Percentiles rank a stretch among this genome's conserved stretches.
These are phyloP conservation scores for Drosophila affinis DNA, from an alignment of 2,888 invertebrate genomes.

Conservation along the genomic window DNA sequence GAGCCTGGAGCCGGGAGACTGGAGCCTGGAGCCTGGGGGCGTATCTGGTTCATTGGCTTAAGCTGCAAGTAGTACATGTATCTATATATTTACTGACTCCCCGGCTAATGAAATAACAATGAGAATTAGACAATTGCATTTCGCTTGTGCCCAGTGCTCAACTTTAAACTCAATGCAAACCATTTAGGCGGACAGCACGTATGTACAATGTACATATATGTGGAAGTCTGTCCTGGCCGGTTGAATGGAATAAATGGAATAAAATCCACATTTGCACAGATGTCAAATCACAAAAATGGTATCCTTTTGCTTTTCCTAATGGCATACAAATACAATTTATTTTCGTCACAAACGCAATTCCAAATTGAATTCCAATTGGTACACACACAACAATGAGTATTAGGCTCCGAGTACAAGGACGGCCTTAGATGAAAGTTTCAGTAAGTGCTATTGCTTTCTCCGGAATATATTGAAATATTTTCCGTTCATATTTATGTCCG, in stretches of 20 bases:
- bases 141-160: conserved; percentile 7
- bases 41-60: conserved; percentile 12
- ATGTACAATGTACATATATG: too few relatives aligned
- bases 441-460: not conserved
- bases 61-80: conserved; percentile 7
- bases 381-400: conserved; percentile 16
- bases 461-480: not conserved
- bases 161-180: conserved; percentile 30
- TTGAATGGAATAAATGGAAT: conserved; percentile 31
- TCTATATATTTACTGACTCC: not conserved
- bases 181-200: conserved; percentile 4
- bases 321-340: conserved; percentile 44
- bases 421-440: not conserved
- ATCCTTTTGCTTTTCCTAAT: conserved; percentile 21
- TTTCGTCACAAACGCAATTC: conserved; percentile 32
- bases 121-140: conserved; percentile 7
- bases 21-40: not conserved
- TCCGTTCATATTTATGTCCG: not conserved
- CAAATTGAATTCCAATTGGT: conserved; percentile 39
- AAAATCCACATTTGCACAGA: conserved; percentile 36
- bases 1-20: too few relatives aligned
- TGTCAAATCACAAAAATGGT: conserved; percentile 44
- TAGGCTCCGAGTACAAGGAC: conserved; percentile 1
- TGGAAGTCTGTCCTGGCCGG: conserved; percentile 5
- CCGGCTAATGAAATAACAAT: conserved; percentile 16